Conservation (phyloP, 2,797 vertebrate species). For the Molossus alvarezi region DNA sequence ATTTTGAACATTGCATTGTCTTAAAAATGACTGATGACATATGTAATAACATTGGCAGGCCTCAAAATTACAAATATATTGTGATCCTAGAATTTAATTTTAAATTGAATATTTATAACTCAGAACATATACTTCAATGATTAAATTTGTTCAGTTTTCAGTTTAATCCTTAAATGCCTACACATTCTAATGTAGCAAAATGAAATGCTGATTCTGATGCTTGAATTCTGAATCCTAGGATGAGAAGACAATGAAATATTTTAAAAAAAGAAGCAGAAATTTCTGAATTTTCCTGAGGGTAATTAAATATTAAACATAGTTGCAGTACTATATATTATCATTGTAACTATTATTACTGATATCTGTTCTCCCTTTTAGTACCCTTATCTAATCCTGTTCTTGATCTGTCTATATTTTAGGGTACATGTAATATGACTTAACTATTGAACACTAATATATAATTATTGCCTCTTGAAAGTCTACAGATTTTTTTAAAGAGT, state of each 20-base stretch:
- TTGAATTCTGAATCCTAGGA: neutral
- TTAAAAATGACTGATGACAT: neutral
- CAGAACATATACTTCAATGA: neutral
- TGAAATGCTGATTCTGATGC: neutral
- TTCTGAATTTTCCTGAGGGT: constrained; percentile 1
- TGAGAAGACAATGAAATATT: neutral
- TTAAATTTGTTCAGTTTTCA: neutral
- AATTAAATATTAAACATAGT: neutral
- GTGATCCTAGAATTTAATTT: neutral
- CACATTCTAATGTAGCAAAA: neutral
- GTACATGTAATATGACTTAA: neutral
- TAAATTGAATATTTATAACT: constrained; percentile 36
- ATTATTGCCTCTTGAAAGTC: neutral
- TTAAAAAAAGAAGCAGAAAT: neutral
- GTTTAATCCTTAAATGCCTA: constrained; percentile 10
- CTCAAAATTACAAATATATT: constrained; percentile 9
- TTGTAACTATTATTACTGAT: neutral
- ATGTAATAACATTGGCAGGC: neutral
- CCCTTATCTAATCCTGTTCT: neutral
- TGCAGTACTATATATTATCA: neutral
- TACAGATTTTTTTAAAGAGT: neutral
- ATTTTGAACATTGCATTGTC: constrained; percentile 48
- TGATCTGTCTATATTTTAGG: neutral
- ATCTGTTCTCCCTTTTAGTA: neutral
- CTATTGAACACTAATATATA: neutral